phyloP scores from a whole-genome alignment of 2,113 vertebrate genomes.

The Oceanites oceanicus region DNA sequence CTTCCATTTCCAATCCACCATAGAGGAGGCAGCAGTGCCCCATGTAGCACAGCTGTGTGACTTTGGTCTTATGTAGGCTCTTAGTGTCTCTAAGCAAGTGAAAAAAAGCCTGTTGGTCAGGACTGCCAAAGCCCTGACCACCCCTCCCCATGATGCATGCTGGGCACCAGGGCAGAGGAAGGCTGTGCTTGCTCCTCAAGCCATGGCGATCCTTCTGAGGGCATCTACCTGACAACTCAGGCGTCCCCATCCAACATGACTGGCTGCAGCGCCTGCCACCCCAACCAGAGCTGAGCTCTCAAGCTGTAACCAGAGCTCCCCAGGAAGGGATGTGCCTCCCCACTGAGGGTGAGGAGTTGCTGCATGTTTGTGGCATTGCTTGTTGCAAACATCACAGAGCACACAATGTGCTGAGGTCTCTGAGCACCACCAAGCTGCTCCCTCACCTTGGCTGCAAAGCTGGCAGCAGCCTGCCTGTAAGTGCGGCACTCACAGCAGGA shows the following conservation, averaged over 20 bases:
- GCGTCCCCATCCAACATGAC: not conserved
- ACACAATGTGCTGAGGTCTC: not conserved
- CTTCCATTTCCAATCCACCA: not conserved
- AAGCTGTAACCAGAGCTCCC: not conserved
- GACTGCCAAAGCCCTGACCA: not conserved
- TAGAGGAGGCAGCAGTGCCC: too few species aligned
- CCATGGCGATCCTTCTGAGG: not conserved
- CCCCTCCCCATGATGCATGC: not conserved
- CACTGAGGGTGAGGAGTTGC: rapidly evolving
- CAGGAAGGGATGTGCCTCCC: not conserved
- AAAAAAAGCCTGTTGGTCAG: not conserved
- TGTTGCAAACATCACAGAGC: rapidly evolving
- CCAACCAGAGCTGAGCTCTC: not conserved
- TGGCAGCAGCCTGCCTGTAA: not conserved
- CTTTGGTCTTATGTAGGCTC: not conserved
- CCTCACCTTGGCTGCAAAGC: not conserved
- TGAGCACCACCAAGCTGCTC: not conserved
- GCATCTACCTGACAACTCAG: not conserved
- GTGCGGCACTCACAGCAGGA: rapidly evolving
- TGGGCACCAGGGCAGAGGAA: not conserved
- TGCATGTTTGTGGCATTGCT: not conserved
- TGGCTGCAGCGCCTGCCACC: not conserved
- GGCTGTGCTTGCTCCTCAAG: not conserved
- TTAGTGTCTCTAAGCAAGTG: not conserved
- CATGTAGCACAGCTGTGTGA: rapidly evolving